These are phyloP conservation scores for Camptogramma bilineatum DNA, from an alignment of 2,888 invertebrate genomes.

Conservation along the genomic window DNA sequence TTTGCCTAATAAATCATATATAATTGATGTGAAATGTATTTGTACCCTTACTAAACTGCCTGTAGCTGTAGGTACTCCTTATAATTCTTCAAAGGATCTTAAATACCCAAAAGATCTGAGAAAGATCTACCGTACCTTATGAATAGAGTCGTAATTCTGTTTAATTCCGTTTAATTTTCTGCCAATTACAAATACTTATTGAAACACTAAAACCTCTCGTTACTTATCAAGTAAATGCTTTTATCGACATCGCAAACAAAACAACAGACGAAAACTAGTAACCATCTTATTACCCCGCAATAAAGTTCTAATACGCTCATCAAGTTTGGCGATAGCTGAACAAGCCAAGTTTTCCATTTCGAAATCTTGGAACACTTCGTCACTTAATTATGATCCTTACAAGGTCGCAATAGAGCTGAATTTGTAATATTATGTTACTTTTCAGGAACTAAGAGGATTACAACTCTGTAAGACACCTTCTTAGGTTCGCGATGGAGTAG, in stretches of 20 bases:
- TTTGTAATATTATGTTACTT: not conserved
- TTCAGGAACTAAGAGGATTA: slow-evolving; percentile 30
- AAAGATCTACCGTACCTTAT: too few species aligned
- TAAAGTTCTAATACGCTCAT: slow-evolving; percentile 35
- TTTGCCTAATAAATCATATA: too few species aligned
- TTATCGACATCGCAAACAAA: not conserved
- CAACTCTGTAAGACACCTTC: slow-evolving; percentile 18
- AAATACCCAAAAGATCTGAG: too few species aligned
- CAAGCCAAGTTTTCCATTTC: slow-evolving; percentile 29
- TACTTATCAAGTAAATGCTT: not conserved
- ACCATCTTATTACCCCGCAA: slow-evolving; percentile 28
- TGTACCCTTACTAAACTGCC: too few species aligned
- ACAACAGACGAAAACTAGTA: not conserved
- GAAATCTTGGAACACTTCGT: not conserved
- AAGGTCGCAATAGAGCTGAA: slow-evolving; percentile 6
- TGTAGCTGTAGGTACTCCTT: not conserved
- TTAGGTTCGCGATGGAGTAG: not conserved
- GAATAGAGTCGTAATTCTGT: too few species aligned
- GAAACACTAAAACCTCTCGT: not conserved
- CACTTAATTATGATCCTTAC: slow-evolving; percentile 14
- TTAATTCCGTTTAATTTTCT: not conserved
- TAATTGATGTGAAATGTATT: too few species aligned
- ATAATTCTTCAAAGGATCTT: too few species aligned
- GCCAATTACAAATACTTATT: not conserved
- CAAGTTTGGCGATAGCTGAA: slow-evolving; percentile 31